phyloP scores from a whole-genome alignment of 1,140 invertebrate genomes.

The Polypedilum pembai region DNA sequence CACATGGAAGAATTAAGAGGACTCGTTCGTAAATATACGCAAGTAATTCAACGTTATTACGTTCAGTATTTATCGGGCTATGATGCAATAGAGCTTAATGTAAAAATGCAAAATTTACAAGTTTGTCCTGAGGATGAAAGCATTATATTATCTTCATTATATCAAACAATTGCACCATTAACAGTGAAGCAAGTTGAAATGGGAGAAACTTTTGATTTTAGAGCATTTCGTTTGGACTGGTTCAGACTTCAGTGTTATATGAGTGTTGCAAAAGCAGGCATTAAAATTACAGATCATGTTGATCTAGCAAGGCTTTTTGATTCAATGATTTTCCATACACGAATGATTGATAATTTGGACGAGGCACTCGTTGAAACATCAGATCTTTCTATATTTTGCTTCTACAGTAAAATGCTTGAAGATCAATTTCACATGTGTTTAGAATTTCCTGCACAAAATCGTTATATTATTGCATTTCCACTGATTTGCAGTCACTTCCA shows the following conservation, averaged over 20 bases:
- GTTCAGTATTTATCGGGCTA: constrained; percentile 93
- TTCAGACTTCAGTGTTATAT: constrained; percentile 92
- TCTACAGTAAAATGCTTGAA: constrained; percentile 95
- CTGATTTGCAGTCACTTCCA: constrained; percentile 97
- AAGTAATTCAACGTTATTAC: constrained; percentile 97
- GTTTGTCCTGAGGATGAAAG: constrained; percentile 91
- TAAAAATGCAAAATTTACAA: constrained; percentile 80
- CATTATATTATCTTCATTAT: constrained; percentile 86
- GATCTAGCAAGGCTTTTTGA: constrained; percentile 89
- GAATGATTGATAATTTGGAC: constrained; percentile 98
- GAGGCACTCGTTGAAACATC: constrained; percentile 94
- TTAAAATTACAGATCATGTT: constrained; percentile 78
- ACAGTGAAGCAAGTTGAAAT: constrained; percentile 95
- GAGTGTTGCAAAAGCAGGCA: constrained; percentile 72
- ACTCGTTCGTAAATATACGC: constrained; percentile 86
- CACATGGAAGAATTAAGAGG: constrained; percentile 96
- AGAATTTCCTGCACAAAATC: constrained; percentile 95
- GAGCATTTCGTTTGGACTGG: constrained; percentile 93
- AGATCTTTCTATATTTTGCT: constrained; percentile 95
- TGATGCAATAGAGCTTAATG: constrained; percentile 86
- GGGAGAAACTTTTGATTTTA: constrained; percentile 93
- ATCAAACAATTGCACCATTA: constrained; percentile 77
- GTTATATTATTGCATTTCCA: constrained; percentile 96
- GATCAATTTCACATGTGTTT: constrained; percentile 98
- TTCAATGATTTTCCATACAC: constrained; percentile 93